Conservation (phyloP, 1,140 invertebrate genomes). For the Zaprionus gabonicus region DNA sequence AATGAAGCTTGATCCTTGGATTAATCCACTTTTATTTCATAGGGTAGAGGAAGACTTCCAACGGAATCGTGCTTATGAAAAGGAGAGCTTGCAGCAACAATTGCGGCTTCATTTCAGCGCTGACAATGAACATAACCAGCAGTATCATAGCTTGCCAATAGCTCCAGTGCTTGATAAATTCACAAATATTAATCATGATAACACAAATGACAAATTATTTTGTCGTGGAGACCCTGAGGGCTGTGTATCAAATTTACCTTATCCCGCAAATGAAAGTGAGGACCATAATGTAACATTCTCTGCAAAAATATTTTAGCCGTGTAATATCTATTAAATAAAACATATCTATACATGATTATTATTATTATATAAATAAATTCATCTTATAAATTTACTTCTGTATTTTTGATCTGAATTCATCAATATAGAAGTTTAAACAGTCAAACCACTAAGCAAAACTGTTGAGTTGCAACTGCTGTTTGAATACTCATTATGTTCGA, state of each 20-base stretch:
- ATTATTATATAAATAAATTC: background rate
- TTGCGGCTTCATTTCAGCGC: constrained; percentile 87
- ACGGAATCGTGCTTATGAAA: constrained; percentile 89
- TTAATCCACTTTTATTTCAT: background rate
- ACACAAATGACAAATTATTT: constrained; percentile 42
- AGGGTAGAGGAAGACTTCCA: constrained; percentile 91
- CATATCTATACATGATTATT: background rate
- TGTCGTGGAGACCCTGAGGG: constrained; percentile 88
- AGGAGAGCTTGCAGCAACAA: constrained; percentile 90
- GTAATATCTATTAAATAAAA: constrained; percentile 10
- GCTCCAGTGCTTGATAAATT: constrained; percentile 71
- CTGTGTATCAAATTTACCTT: constrained; percentile 83
- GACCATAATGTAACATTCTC: constrained; percentile 14
- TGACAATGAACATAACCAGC: constrained; percentile 27
- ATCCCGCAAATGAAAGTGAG: constrained; percentile 16
- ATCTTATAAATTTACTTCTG: background rate
- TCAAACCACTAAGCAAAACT: too few relatives aligned
- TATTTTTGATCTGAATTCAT: background rate
- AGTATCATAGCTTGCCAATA: constrained; percentile 72
- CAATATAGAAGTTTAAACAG: background rate
- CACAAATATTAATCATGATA: constrained; percentile 34
- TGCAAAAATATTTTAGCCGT: constrained; percentile 33
- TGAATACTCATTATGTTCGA: too few relatives aligned
- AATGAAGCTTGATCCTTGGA: background rate
- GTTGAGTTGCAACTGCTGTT: too few relatives aligned